phyloP scores from a whole-genome alignment of 2,113 vertebrate species.

The Antennarius striatus region DNA sequence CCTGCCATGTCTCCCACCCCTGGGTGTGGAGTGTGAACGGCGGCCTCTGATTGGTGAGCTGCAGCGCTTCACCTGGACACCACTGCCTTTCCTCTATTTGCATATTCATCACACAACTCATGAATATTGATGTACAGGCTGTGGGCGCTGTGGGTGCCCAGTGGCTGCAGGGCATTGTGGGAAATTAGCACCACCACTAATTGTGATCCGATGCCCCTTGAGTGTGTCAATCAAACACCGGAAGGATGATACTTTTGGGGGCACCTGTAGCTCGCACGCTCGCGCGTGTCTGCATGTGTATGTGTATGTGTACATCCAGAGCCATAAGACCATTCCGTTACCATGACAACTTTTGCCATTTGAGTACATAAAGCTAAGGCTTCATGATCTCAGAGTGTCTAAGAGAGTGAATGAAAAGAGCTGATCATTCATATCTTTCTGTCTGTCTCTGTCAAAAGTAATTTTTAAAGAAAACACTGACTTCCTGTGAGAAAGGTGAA shows the following conservation, averaged over 20 bases:
- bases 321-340: slow-evolving; percentile 72
- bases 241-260: slow-evolving; percentile 72
- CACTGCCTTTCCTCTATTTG: slow-evolving; percentile 58
- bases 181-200: slow-evolving; percentile 86
- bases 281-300: slow-evolving; percentile 27
- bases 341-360: slow-evolving; percentile 73
- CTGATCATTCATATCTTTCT: slow-evolving; percentile 14
- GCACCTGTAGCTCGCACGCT: slow-evolving; percentile 77
- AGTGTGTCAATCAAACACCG: slow-evolving; percentile 76
- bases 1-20: slow-evolving; percentile 32
- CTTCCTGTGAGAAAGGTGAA: no score
- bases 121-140: slow-evolving; percentile 81
- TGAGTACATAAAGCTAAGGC: slow-evolving; percentile 69
- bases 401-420: slow-evolving; percentile 66
- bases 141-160: slow-evolving; percentile 72
- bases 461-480: no score
- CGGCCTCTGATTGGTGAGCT: slow-evolving; percentile 62
- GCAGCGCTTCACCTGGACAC: slow-evolving; percentile 77
- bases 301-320: slow-evolving; percentile 47
- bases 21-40: slow-evolving; percentile 17
- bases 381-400: slow-evolving; percentile 64
- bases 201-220: slow-evolving; percentile 76
- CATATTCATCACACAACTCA: slow-evolving; percentile 80
- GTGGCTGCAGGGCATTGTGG: slow-evolving; percentile 85
- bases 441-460: neutral